Conservation (phyloP, 2,113 vertebrate species). For the Cervus canadensis region DNA sequence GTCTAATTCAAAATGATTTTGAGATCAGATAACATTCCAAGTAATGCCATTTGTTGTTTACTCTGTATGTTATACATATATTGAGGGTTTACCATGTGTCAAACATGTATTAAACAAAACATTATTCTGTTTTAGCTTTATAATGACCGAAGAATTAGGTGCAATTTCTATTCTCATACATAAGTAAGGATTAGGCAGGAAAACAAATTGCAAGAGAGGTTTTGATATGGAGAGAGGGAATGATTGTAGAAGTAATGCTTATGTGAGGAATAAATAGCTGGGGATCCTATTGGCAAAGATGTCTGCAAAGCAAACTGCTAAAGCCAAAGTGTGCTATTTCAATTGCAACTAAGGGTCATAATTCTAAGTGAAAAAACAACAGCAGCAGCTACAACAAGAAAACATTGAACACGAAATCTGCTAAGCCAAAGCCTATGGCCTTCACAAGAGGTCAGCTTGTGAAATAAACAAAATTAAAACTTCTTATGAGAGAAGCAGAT, state of each 20-base stretch:
- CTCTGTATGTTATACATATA: not conserved
- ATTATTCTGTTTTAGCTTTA: not conserved
- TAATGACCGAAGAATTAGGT: not conserved
- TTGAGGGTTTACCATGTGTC: not conserved
- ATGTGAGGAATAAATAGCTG: not conserved
- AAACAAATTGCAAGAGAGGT: not conserved
- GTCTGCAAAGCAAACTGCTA: not conserved
- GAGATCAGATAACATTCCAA: not conserved
- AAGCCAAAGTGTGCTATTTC: not conserved
- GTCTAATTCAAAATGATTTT: not conserved
- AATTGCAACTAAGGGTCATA: not conserved
- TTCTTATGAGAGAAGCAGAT: not conserved
- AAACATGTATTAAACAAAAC: not conserved
- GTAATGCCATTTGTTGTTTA: not conserved
- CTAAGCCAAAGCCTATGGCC: not conserved
- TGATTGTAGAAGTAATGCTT: not conserved
- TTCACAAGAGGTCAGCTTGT: not conserved
- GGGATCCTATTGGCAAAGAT: not conserved
- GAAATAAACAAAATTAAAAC: not conserved
- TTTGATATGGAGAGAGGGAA: not conserved
- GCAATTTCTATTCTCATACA: not conserved
- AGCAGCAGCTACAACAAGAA: not conserved
- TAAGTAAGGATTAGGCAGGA: not conserved
- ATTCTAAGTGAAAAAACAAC: not conserved
- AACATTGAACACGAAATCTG: not conserved